Evolutionary conservation across 1,140 invertebrate genomes (phyloP).

Genomic region (Brachionus plicatilis): DNA sequence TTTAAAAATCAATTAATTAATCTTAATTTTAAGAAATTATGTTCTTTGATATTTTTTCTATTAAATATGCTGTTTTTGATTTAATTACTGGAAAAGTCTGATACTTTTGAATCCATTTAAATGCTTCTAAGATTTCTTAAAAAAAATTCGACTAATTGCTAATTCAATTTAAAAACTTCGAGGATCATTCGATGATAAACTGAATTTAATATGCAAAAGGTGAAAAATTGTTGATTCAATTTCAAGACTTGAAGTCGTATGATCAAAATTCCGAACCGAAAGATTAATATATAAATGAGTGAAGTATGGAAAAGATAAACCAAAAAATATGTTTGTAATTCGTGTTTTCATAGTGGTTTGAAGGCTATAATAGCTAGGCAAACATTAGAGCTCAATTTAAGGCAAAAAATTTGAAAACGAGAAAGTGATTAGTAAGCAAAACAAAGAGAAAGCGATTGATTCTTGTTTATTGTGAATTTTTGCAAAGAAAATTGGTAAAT

Average conservation of each 20-base stretch:
- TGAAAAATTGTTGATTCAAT: not conserved
- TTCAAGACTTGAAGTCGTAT: not conserved
- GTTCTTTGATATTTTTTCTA: not conserved
- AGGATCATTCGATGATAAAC: too few species aligned
- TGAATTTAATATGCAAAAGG: too few species aligned
- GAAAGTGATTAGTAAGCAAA: constrained; percentile 25
- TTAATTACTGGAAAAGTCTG: not conserved
- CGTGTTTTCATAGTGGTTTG: not conserved
- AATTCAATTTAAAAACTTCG: too few species aligned
- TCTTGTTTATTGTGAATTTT: constrained; percentile 27
- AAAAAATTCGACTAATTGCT: not conserved
- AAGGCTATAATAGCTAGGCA: not conserved
- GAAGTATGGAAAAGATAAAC: not conserved
- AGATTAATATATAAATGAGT: not conserved
- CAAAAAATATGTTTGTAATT: not conserved
- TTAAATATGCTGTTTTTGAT: not conserved
- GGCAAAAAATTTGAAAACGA: not conserved
- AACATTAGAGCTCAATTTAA: not conserved
- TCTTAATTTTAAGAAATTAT: not conserved
- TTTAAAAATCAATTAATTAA: not conserved
- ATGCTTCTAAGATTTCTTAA: not conserved
- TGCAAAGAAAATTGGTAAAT: not conserved
- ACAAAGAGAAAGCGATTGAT: not conserved
- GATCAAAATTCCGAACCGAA: not conserved
- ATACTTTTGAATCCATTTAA: not conserved